phyloP scores from a whole-genome alignment of 2,888 invertebrate genomes.

The Melieria picta region DNA sequence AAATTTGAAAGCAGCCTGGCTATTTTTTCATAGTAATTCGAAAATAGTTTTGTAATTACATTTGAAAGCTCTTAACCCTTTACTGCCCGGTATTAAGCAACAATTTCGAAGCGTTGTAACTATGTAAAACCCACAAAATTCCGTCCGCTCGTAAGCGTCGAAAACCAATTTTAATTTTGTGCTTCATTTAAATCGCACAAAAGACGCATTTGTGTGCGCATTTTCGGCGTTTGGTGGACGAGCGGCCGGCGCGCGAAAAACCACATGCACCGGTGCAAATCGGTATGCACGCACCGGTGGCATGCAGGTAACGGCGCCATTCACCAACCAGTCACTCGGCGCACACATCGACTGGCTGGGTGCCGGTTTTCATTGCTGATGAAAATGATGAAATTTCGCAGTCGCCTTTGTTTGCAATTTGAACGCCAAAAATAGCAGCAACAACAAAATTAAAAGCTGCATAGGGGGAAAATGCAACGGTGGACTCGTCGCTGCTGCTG shows the following conservation, averaged over 20 bases:
- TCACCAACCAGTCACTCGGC: background rate
- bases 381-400: background rate
- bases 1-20: too few relatives aligned
- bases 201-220: background rate
- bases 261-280: too few relatives aligned
- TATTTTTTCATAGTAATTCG: too few relatives aligned
- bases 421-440: background rate
- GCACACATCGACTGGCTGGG: too few relatives aligned
- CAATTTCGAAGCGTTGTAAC: too few relatives aligned
- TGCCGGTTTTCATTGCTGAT: background rate
- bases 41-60: too few relatives aligned
- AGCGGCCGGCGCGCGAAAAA: background rate
- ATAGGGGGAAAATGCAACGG: background rate
- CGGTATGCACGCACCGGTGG: background rate
- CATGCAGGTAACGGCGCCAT: background rate
- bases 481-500: background rate
- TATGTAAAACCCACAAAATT: too few relatives aligned
- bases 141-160: too few relatives aligned
- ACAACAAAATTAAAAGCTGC: background rate
- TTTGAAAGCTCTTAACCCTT: too few relatives aligned
- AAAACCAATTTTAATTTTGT: conserved; percentile 1
- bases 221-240: background rate
- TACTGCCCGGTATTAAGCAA: too few relatives aligned
- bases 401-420: background rate
- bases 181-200: conserved; percentile 9